Evolutionary conservation across 1,140 invertebrate species (phyloP).

Genomic region (Sminthurides bifidus): DNA sequence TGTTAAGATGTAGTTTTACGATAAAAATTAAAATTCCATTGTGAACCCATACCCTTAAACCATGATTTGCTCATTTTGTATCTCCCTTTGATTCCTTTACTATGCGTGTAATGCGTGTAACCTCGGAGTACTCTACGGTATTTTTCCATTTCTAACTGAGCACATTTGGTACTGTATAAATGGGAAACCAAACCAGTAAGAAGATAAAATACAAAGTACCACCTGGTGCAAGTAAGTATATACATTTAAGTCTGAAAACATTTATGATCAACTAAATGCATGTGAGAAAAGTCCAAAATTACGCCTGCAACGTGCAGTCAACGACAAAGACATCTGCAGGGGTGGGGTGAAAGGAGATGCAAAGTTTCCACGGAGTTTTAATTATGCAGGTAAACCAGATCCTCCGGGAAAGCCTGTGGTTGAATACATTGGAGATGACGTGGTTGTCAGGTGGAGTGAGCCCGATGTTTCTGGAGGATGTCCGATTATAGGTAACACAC

Average conservation of each 20-base stretch:
- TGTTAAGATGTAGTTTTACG: too few relatives aligned
- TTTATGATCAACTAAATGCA: background rate
- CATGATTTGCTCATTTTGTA: too few relatives aligned
- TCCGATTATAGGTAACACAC: slow-evolving; percentile 54
- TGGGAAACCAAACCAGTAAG: background rate
- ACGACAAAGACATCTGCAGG: background rate
- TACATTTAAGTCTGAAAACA: background rate
- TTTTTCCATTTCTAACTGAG: too few relatives aligned
- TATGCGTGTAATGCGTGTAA: too few relatives aligned
- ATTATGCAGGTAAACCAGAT: background rate
- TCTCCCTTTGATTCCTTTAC: too few relatives aligned
- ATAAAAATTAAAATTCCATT: too few relatives aligned
- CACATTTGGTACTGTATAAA: background rate
- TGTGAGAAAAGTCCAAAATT: background rate
- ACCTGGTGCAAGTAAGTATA: slow-evolving; percentile 4
- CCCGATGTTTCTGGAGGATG: slow-evolving; percentile 75
- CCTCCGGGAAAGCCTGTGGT: slow-evolving; percentile 33
- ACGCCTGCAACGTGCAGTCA: background rate
- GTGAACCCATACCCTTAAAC: too few relatives aligned
- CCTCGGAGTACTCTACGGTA: too few relatives aligned
- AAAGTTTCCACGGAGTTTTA: background rate
- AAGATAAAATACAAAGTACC: slow-evolving; percentile 7
- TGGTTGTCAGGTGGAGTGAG: slow-evolving; percentile 72
- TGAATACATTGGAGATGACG: slow-evolving; percentile 55
- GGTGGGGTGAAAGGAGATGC: background rate